These are phyloP conservation scores for Tinea trinotella DNA, from an alignment of 2,888 invertebrate genomes.

Conservation along the genomic window DNA sequence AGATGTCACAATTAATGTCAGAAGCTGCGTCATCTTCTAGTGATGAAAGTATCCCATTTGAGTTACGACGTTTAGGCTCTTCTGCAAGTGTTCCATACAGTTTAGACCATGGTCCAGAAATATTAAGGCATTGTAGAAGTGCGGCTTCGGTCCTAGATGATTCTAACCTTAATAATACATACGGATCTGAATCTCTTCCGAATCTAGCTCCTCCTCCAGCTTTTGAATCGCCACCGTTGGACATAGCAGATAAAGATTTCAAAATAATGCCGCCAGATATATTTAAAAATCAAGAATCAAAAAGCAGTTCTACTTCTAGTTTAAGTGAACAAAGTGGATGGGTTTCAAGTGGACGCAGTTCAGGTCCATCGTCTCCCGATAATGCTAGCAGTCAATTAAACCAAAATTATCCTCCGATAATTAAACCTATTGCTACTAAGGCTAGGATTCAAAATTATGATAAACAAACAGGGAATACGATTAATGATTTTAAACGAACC, in stretches of 20 bases:
- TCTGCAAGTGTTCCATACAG: constrained; percentile 78
- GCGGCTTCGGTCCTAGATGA: constrained; percentile 73
- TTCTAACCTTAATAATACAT: constrained; percentile 60
- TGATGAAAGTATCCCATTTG: constrained; percentile 68
- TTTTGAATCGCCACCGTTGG: constrained; percentile 70
- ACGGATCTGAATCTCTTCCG: constrained; percentile 80
- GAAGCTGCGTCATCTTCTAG: constrained; percentile 75
- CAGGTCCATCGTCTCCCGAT: constrained; percentile 76
- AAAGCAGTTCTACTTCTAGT: constrained; percentile 74
- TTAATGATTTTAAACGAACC: constrained; percentile 59
- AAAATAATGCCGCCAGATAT: constrained; percentile 65
- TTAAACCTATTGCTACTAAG: constrained; percentile 30
- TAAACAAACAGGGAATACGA: constrained; percentile 44
- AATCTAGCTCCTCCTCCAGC: constrained; percentile 77
- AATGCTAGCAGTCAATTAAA: constrained; percentile 65
- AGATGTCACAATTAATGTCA: constrained; percentile 67
- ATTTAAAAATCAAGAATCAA: constrained; percentile 58
- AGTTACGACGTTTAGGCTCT: constrained; percentile 64
- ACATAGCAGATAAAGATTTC: constrained; percentile 64
- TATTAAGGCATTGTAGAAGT: constrained; percentile 69
- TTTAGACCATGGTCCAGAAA: constrained; percentile 63
- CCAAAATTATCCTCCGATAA: constrained; percentile 52
- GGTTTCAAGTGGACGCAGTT: constrained; percentile 84
- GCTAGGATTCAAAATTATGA: constrained; percentile 25
- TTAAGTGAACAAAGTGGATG: constrained; percentile 90